Base-by-base conservation (phyloP, 2,113 vertebrate species). In the Ceyx margarethae region DNA sequence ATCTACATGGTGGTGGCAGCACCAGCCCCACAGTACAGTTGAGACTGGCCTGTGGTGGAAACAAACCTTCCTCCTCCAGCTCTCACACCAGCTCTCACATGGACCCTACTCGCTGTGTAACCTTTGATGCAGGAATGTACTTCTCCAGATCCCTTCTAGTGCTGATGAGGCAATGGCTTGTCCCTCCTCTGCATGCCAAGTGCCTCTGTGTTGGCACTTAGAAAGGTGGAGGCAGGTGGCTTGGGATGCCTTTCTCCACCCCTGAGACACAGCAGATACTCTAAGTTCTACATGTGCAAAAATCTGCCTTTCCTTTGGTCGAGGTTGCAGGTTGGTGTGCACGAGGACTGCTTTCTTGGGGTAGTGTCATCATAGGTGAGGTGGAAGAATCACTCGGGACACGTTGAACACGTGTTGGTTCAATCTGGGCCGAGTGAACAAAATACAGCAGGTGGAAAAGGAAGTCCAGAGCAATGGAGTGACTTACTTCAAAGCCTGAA, bases 171-270 rank as follows among this genome's bases (percentile, higher is more conserved):
- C 45, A 73, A 4, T 23, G 31, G 18, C 3, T 10, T 23, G 40
- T 26, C 11, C 10, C 15, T 45, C 12, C 42, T 53, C 28, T 73
- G 15, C 14, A 28, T 46, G 31, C 23, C 60, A 15, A 37, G 10
- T 0, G 1, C n/a, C 25, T 37, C 45, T 69, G 17, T 54, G 50
- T 8, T 33, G 48, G 72, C 0, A 0, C 13, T 33, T 53, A 62
- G 48, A 29, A 46, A 45, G 33, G 3, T 33, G 31, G 5, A 50
- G 29, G 23, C 20, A 66, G 26, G 23, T 15, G 23, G 40, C 23
- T 48, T 28, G 3, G 5, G 29, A 15, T 78, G 8, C 29, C 66
- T 69, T 74, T 57, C 37, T 16, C 35, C 23, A 31, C 31, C 13
- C 4, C 26, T 64, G 29, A 66, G 35, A 35, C n/a, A 66, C 25